phyloP scores from a whole-genome alignment of 2,797 vertebrate genomes.

The Acipenser transmontanus region DNA sequence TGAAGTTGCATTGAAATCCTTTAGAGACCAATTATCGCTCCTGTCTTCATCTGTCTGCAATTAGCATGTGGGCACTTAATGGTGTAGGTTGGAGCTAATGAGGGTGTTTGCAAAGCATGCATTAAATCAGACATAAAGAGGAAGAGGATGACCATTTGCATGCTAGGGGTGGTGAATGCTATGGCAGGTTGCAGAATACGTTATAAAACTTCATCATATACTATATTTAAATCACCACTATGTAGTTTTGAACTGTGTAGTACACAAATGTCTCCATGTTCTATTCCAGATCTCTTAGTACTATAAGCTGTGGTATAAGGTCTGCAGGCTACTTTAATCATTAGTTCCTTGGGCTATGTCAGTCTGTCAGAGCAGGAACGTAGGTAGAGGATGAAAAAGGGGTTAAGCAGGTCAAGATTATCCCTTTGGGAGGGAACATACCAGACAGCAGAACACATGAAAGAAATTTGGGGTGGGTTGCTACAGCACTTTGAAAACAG shows the following conservation, averaged over 20 bases:
- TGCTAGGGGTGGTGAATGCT: too few species aligned
- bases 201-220: too few species aligned
- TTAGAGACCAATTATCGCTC: not conserved
- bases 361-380: not conserved
- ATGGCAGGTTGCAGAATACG: too few species aligned
- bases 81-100: not conserved
- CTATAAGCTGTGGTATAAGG: not conserved
- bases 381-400: not conserved
- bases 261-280: not conserved
- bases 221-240: too few species aligned
- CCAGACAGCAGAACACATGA: too few species aligned
- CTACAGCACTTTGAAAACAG: too few species aligned
- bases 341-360: not conserved
- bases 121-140: slow-evolving; percentile 6
- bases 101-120: not conserved
- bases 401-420: not conserved
- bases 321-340: not conserved
- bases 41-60: not conserved
- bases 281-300: too few species aligned
- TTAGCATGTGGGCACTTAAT: slow-evolving; percentile 4
- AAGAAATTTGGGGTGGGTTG: too few species aligned
- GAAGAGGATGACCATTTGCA: not conserved
- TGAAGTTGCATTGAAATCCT: not conserved
- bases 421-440: too few species aligned
- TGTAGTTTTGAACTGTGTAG: not conserved